phyloP scores from a whole-genome alignment of 2,113 vertebrate genomes.

The Recurvirostra avosetta region DNA sequence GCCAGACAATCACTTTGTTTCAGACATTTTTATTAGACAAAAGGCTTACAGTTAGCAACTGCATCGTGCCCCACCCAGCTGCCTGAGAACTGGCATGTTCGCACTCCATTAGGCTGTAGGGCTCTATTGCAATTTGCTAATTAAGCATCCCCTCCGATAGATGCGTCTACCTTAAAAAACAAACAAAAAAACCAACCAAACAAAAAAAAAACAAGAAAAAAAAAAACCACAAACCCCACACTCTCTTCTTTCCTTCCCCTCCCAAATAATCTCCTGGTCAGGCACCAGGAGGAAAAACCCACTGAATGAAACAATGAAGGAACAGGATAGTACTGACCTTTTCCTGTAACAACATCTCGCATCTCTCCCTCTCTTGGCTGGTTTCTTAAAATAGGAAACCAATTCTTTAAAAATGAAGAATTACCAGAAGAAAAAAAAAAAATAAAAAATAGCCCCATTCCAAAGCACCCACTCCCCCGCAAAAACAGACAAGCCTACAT shows the following conservation, averaged over 20 bases:
- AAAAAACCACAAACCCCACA: too few species aligned
- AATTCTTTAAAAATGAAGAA: background rate
- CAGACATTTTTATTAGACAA: slow-evolving; percentile 55
- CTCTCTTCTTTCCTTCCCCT: background rate
- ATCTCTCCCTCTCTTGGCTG: background rate
- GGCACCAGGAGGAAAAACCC: background rate
- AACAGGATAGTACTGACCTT: background rate
- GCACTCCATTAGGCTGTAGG: background rate
- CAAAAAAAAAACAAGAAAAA: background rate
- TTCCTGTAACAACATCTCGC: background rate
- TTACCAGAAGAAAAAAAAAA: background rate
- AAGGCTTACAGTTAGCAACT: slow-evolving; percentile 47
- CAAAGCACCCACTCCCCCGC: background rate
- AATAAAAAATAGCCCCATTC: background rate
- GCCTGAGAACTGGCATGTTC: slow-evolving; percentile 13
- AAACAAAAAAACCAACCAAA: background rate
- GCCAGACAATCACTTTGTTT: slow-evolving; percentile 34
- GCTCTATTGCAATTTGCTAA: background rate
- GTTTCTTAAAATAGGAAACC: background rate
- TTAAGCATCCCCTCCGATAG: background rate
- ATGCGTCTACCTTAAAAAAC: background rate
- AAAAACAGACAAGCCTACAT: background rate
- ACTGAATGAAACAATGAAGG: slow-evolving; percentile 9
- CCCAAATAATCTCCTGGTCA: background rate
- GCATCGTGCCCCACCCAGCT: slow-evolving; percentile 54